These are phyloP conservation scores for Mugil cephalus DNA, from an alignment of 2,113 vertebrate genomes.

Conservation along the genomic window DNA sequence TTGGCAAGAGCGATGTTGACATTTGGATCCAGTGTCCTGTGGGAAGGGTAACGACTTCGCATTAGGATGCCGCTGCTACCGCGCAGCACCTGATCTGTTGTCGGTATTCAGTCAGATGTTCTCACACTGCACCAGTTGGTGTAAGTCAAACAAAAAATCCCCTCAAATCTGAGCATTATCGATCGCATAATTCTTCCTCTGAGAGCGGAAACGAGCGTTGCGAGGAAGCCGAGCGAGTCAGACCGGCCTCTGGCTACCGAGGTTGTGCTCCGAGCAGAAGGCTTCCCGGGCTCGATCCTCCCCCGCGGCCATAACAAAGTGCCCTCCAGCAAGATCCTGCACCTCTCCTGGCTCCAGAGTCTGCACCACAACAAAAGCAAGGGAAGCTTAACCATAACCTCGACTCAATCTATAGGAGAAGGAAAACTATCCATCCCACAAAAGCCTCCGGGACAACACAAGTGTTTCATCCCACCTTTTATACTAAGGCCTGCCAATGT, in stretches of 20 bases:
- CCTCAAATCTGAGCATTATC: conserved; percentile 16
- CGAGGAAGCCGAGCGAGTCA: neutral
- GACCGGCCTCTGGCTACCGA: neutral
- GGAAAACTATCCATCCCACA: too few species aligned
- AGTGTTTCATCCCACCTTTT: too few species aligned
- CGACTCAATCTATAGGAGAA: too few species aligned
- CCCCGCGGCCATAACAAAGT: neutral
- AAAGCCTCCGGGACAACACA: too few species aligned
- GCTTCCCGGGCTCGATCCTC: conserved; percentile 3
- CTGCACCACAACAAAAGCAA: conserved; percentile 1
- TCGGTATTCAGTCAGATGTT: conserved; percentile 26
- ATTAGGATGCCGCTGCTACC: conserved; percentile 46
- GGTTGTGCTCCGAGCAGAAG: neutral
- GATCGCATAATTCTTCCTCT: conserved; percentile 5
- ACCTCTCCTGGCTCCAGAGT: neutral
- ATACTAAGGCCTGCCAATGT: too few species aligned
- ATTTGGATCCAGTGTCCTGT: conserved; percentile 62
- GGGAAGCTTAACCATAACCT: too few species aligned
- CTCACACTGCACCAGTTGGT: conserved; percentile 34
- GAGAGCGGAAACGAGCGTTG: neutral
- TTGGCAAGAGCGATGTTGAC: conserved; percentile 62
- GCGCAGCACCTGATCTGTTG: conserved; percentile 46
- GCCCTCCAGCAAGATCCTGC: conserved; percentile 14
- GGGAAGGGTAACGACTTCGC: conserved; percentile 47
- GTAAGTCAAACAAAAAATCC: conserved; percentile 23